Percentiles rank a stretch among this genome's conserved stretches.
phyloP scores from a whole-genome alignment of 2,113 vertebrate species.

The Morphnarchus princeps region DNA sequence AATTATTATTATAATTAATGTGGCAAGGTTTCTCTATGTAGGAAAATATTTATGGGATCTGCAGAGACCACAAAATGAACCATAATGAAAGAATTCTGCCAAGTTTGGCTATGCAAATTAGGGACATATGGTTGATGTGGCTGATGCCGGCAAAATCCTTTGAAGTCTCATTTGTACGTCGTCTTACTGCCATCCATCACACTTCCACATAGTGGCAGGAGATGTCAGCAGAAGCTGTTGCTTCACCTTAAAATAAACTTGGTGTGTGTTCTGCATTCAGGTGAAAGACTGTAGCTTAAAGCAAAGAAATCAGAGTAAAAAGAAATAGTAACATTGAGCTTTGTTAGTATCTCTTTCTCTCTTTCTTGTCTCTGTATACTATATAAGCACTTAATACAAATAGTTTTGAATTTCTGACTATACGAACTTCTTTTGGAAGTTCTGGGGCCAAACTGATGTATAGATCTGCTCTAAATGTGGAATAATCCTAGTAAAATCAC shows the following conservation, averaged over 20 bases:
- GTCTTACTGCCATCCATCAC: slow-evolving; percentile 70
- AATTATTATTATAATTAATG: slow-evolving; percentile 41
- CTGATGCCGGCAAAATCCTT: slow-evolving; percentile 57
- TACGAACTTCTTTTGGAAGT: not conserved
- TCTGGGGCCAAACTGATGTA: not conserved
- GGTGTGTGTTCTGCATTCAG: not conserved
- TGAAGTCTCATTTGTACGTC: slow-evolving; percentile 53
- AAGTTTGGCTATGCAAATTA: slow-evolving; percentile 66
- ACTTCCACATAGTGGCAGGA: slow-evolving; percentile 68
- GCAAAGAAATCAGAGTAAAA: not conserved
- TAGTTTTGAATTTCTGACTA: not conserved
- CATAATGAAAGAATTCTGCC: slow-evolving; percentile 52
- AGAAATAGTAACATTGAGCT: not conserved
- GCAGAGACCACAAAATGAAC: slow-evolving; percentile 69
- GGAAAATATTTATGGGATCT: slow-evolving; percentile 72
- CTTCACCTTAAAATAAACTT: not conserved
- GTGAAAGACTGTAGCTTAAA: not conserved
- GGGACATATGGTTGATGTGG: slow-evolving; percentile 72
- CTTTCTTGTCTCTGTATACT: not conserved
- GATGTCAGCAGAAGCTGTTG: slow-evolving; percentile 55
- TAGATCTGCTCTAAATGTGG: not conserved
- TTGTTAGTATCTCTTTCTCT: not conserved
- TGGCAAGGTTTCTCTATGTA: not conserved
- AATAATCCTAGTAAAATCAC: not conserved
- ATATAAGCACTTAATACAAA: not conserved